phyloP scores from a whole-genome alignment of 2,797 vertebrate species.

The Neosilurus hyrtlii region DNA sequence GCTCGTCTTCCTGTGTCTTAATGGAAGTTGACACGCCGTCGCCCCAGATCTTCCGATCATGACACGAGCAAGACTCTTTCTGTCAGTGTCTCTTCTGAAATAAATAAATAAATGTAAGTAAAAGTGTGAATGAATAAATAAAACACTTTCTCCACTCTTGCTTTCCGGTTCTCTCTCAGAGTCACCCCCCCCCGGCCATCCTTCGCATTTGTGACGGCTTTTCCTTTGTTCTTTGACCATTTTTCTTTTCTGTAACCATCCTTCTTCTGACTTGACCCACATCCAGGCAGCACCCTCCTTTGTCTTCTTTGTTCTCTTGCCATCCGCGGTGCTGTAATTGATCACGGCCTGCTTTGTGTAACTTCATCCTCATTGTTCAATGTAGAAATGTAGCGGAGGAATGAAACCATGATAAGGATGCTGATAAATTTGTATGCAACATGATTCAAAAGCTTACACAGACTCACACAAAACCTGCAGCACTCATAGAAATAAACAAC shows the following conservation, averaged over 20 bases:
- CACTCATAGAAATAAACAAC: neutral
- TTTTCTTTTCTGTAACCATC: conserved; percentile 24
- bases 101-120: conserved; percentile 1
- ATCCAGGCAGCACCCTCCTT: conserved; percentile 29
- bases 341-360: conserved; percentile 18
- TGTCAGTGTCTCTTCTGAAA: conserved; percentile 67
- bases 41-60: conserved; percentile 67
- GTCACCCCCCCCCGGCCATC: neutral
- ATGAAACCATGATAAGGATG: neutral
- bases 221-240: conserved; percentile 22
- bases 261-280: conserved; percentile 37
- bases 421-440: conserved; percentile 5
- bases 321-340: conserved; percentile 29
- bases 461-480: neutral
- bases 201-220: neutral
- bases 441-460: neutral
- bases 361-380: conserved; percentile 34
- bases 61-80: conserved; percentile 66
- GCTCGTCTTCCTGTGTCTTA: conserved; percentile 67
- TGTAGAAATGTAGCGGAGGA: neutral
- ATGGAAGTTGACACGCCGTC: conserved; percentile 69
- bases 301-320: conserved; percentile 28
- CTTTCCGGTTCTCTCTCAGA: neutral
- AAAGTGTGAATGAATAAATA: conserved; percentile 2
- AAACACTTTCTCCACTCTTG: neutral